phyloP scores from a whole-genome alignment of 2,113 vertebrate genomes.

The Copsychus sechellarum region DNA sequence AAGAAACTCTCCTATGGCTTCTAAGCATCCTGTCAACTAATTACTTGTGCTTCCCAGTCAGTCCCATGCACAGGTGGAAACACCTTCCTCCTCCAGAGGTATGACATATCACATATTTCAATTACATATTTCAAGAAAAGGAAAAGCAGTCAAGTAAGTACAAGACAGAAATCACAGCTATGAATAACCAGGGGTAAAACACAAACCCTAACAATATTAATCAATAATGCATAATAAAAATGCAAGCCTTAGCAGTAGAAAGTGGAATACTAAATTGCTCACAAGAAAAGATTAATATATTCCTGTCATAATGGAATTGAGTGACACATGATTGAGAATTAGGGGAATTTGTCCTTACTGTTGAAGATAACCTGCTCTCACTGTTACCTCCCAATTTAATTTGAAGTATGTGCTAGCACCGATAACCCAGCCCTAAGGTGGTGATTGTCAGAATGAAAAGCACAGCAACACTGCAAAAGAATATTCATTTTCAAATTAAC shows the following conservation, averaged over 20 bases:
- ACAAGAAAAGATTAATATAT: constrained; percentile 10
- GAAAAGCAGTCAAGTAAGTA: neutral
- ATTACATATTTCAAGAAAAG: neutral
- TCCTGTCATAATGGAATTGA: neutral
- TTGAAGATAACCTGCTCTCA: neutral
- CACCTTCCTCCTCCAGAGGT: neutral
- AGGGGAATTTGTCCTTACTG: neutral
- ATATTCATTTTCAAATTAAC: neutral
- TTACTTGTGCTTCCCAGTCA: neutral
- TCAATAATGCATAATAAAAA: neutral
- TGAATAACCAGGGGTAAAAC: neutral
- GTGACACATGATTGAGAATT: neutral
- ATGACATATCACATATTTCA: fast-evolving
- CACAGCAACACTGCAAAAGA: neutral
- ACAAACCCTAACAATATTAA: neutral
- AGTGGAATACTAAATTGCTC: neutral
- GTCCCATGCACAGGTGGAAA: neutral
- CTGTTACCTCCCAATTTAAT: neutral
- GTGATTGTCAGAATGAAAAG: neutral
- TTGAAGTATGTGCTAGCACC: constrained; percentile 17
- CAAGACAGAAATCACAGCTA: neutral
- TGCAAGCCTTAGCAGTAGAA: neutral
- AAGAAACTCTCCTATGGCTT: neutral
- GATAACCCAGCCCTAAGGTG: constrained; percentile 8
- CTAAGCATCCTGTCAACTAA: neutral